phyloP scores from a whole-genome alignment of 2,888 invertebrate species.

The Rhingia campestris region DNA sequence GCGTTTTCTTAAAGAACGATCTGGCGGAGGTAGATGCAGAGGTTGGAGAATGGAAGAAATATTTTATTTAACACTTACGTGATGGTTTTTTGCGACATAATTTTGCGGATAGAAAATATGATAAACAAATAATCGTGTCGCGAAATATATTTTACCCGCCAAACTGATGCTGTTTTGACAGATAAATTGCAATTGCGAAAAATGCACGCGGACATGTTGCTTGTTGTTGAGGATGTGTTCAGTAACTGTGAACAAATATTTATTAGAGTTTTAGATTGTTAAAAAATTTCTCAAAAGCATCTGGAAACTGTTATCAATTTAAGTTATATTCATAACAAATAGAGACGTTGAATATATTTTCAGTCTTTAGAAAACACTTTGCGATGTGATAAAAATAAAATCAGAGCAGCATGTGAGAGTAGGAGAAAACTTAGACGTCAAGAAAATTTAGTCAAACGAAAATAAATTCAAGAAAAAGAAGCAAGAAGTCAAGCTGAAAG shows the following conservation, averaged over 20 bases:
- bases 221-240: not conserved
- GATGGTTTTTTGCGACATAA: slow-evolving; percentile 80
- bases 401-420: too few relatives aligned
- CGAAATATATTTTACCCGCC: slow-evolving; percentile 47
- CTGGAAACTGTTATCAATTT: too few relatives aligned
- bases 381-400: too few relatives aligned
- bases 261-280: not conserved
- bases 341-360: too few relatives aligned
- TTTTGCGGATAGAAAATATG: not conserved
- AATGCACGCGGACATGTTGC: not conserved
- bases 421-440: too few relatives aligned
- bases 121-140: slow-evolving; percentile 13
- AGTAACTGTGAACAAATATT: not conserved
- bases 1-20: slow-evolving; percentile 82
- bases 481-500: too few relatives aligned
- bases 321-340: too few relatives aligned
- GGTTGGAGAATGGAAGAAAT: too few relatives aligned
- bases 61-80: slow-evolving; percentile 77
- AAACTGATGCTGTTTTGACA: slow-evolving; percentile 38
- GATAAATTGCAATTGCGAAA: not conserved
- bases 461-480: too few relatives aligned
- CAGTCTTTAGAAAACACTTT: too few relatives aligned
- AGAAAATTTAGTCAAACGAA: too few relatives aligned
- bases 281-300: too few relatives aligned
- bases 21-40: slow-evolving; percentile 75